Conservation (phyloP, 2,797 vertebrate genomes). For the Chiloscyllium punctatum region DNA sequence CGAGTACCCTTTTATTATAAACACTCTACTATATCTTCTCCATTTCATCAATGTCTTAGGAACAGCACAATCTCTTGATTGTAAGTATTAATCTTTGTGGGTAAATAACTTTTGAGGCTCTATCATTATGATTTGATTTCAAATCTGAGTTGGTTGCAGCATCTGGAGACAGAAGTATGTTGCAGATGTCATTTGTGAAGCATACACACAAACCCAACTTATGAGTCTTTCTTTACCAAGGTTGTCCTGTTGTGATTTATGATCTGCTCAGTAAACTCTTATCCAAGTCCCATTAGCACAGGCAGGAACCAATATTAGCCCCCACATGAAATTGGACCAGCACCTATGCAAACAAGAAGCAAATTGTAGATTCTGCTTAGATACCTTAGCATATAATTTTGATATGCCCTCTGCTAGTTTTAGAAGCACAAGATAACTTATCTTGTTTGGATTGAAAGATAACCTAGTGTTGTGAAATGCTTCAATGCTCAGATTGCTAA, state of each 20-base stretch:
- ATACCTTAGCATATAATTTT: not conserved
- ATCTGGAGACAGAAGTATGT: not conserved
- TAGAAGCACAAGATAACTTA: constrained; percentile 17
- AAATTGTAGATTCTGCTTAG: not conserved
- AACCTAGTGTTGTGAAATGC: constrained; percentile 18
- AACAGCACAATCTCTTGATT: not conserved
- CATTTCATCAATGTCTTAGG: not conserved
- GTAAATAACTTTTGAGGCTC: not conserved
- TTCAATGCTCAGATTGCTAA: constrained; percentile 14
- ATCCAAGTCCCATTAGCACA: not conserved
- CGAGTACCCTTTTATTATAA: not conserved
- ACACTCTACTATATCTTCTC: not conserved
- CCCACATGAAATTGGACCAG: not conserved
- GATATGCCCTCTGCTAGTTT: not conserved
- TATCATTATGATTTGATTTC: not conserved
- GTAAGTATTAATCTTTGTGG: not conserved
- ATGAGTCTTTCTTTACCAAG: not conserved
- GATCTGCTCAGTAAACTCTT: not conserved
- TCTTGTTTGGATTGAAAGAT: not conserved
- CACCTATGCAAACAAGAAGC: not conserved
- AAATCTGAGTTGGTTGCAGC: not conserved
- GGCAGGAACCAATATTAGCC: not conserved
- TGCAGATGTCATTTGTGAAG: not conserved
- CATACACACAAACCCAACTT: not conserved
- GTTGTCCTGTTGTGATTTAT: not conserved